Evolutionary conservation across 2,113 vertebrate genomes (phyloP).

Genomic region (Anthoscopus minutus): DNA sequence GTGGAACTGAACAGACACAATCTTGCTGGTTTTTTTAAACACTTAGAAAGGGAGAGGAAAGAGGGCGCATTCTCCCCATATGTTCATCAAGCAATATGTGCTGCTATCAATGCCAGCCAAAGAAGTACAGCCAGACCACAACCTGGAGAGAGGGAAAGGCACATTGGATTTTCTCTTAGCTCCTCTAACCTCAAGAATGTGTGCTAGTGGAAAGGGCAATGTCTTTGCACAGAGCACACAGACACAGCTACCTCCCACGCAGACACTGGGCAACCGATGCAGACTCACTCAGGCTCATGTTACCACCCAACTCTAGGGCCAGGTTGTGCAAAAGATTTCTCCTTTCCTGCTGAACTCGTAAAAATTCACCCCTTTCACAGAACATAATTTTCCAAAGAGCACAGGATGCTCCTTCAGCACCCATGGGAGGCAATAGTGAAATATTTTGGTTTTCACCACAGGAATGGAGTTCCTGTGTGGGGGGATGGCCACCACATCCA

Average conservation of each 20-base stretch:
- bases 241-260: not conserved
- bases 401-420: not conserved
- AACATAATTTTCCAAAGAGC: not conserved
- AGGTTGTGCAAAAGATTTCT: not conserved
- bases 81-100: not conserved
- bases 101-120: not conserved
- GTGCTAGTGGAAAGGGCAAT: not conserved
- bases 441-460: not conserved
- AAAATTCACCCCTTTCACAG: not conserved
- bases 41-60: not conserved
- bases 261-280: not conserved
- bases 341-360: not conserved
- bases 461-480: constrained; percentile 85
- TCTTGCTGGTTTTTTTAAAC: not conserved
- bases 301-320: not conserved
- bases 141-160: not conserved
- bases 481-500: constrained; percentile 76
- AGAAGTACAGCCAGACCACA: constrained; percentile 24
- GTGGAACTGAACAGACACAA: not conserved
- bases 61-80: not conserved
- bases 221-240: not conserved
- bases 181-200: not conserved
- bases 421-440: not conserved
- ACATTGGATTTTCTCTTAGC: not conserved
- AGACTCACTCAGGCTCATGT: not conserved